These are phyloP conservation scores for Hylomyscus alleni DNA, from an alignment of 2,797 vertebrate genomes.

Conservation along the genomic window DNA sequence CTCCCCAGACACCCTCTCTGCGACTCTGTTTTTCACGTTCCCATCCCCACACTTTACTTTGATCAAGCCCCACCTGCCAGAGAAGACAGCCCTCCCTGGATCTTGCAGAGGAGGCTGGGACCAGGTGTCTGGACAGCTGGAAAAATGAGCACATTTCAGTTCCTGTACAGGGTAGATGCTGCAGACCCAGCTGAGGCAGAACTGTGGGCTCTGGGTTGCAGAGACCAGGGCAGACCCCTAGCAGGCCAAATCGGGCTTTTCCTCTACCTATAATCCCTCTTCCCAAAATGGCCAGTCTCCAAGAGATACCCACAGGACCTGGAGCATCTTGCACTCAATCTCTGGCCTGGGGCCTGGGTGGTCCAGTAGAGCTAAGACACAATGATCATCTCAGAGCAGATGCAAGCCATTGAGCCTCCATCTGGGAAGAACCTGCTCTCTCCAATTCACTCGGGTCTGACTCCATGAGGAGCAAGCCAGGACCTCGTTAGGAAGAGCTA, in stretches of 20 bases:
- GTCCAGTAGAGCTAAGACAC: background rate
- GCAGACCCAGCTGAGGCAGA: background rate
- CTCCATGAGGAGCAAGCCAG: background rate
- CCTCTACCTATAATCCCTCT: background rate
- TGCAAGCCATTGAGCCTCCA: background rate
- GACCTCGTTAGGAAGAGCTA: background rate
- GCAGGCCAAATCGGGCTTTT: background rate
- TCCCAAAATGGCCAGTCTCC: background rate
- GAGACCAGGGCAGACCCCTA: background rate
- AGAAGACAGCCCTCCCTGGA: background rate
- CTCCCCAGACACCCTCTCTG: background rate
- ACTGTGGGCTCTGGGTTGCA: background rate
- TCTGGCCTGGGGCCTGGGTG: background rate
- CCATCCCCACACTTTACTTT: background rate
- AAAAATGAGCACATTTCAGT: background rate
- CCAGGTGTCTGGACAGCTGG: background rate
- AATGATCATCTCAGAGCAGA: background rate
- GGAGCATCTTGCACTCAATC: background rate
- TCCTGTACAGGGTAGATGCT: fast-evolving
- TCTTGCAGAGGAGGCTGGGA: background rate
- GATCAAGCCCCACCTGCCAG: background rate
- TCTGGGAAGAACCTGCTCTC: background rate
- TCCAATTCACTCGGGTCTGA: background rate
- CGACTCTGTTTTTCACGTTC: background rate
- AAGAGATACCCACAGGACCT: background rate